Evolutionary conservation across 2,888 invertebrate species (phyloP).

Genomic region (Andrena haemorrhoa): DNA sequence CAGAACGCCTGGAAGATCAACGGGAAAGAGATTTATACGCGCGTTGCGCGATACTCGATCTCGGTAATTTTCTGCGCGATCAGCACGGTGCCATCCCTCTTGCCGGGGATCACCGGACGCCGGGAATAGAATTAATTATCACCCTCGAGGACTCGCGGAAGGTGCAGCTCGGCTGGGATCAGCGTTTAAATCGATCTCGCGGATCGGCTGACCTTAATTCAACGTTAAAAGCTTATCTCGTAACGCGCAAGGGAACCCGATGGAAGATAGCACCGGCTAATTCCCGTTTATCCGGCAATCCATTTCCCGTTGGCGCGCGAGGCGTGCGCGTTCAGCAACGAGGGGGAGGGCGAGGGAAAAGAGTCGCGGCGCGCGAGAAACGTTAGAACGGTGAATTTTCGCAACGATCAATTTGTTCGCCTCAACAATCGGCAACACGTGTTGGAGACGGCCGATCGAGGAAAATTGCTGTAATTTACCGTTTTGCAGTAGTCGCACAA

Average conservation of each 20-base stretch:
- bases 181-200: not conserved
- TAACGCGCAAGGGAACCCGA: constrained; percentile 2
- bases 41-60: not conserved
- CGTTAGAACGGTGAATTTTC: constrained; percentile 72
- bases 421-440: constrained; percentile 68
- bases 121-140: not conserved
- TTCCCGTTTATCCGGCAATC: constrained; percentile 53
- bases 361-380: constrained; percentile 50
- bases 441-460: constrained; percentile 69
- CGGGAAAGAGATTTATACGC: not conserved
- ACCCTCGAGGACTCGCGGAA: not conserved
- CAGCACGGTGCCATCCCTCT: not conserved
- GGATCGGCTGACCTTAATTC: not conserved
- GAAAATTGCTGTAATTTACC: constrained; percentile 78
- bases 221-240: constrained; percentile 2
- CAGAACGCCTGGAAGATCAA: constrained; percentile 10
- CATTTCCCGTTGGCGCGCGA: constrained; percentile 44
- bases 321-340: constrained; percentile 15
- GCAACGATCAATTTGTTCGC: constrained; percentile 68
- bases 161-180: not conserved
- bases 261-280: constrained; percentile 15
- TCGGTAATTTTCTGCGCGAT: too few relatives aligned
- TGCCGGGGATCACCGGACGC: not conserved
- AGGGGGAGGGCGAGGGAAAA: constrained; percentile 2
- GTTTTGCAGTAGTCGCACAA: constrained; percentile 73